Base-by-base conservation (phyloP, 2,113 vertebrate species). In the Eclectus roratus region DNA sequence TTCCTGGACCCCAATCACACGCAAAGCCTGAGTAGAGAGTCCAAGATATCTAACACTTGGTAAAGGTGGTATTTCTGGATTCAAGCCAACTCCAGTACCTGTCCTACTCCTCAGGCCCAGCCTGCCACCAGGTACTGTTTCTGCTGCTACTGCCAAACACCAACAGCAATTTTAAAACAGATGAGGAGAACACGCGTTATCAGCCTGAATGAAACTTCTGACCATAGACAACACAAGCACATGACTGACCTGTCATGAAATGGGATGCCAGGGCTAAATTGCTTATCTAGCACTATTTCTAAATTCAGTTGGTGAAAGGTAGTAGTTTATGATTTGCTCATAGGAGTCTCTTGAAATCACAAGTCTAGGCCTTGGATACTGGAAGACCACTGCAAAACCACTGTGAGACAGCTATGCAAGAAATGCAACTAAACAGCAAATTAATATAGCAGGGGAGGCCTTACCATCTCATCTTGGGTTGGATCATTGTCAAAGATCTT, bases 401-500 rank as follows among this genome's bases (percentile, higher is more conserved):
- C 52, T 65, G 46, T 79, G 72, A 91, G 50, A 63, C 1, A 50
- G 39, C 23, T 86, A 18, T 5, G 14, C 14, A 28, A 91, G 64
- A 88, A 90, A 82, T 18, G n/a, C 39, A 84, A 28, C 82, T 64
- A 46, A 76, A 82, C 15, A 70, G 16, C 66, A 70, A 93, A 84
- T 33, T 29, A 60, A 55, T 11, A 39, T 0, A 53, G 73, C 13
- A 79, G 46, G 27, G 39, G 69, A 89, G 49, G 69, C 37, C 98
- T 91, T 98, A 99, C 99, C 99, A 99, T 99, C 91, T 99, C 99
- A 83, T 99, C 99, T 37, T 99, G 99, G 21, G 98, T 97, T 47
- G 99, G 99, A 44, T 99, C 99, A 63, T 99, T 99, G 95, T 99
- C 99, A 94, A 99, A 99, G 97, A 99, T 99, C 97, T 99, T 99